A percentile compares a stretch with the other conserved stretches of the same genome.
phyloP scores from a whole-genome alignment of 2,113 vertebrate species.

The Ptyas mucosa region DNA sequence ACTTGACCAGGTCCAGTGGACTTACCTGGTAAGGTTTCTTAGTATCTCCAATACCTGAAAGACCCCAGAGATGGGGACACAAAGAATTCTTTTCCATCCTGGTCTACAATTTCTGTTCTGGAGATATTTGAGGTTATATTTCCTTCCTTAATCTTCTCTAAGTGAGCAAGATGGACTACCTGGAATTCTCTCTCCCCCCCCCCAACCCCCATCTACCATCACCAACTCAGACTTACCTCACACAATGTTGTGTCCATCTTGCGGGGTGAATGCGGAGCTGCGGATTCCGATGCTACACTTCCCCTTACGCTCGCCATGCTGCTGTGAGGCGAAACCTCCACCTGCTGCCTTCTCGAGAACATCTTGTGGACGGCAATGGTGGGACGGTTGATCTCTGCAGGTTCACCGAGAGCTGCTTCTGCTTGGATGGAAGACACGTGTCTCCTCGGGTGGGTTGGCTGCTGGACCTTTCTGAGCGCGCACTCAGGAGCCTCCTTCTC shows the following conservation, averaged over 20 bases:
- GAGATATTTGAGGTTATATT: neutral
- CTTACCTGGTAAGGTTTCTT: neutral
- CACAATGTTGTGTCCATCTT: neutral
- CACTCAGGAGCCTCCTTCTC: fast-evolving
- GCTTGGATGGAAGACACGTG: fast-evolving
- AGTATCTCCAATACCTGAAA: neutral
- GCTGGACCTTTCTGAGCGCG: fast-evolving
- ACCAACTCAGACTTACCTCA: conserved; percentile 20
- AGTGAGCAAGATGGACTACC: neutral
- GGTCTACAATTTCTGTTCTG: neutral
- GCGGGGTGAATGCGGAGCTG: conserved; percentile 33
- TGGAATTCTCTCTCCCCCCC: neutral
- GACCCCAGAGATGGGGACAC: neutral
- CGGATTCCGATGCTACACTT: conserved; percentile 23
- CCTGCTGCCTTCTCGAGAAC: neutral
- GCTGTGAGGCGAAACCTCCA: conserved; percentile 45
- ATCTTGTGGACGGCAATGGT: fast-evolving
- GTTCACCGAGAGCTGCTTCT: neutral
- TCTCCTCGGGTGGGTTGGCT: fast-evolving
- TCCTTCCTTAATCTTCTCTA: neutral
- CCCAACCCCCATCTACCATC: too few relatives aligned
- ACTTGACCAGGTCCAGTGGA: neutral
- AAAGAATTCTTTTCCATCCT: neutral
- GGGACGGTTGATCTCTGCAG: neutral
- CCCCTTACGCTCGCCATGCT: conserved; percentile 68